These are phyloP conservation scores for Wiebesia pumilae DNA, from an alignment of 1,140 invertebrate species.

Conservation along the genomic window DNA sequence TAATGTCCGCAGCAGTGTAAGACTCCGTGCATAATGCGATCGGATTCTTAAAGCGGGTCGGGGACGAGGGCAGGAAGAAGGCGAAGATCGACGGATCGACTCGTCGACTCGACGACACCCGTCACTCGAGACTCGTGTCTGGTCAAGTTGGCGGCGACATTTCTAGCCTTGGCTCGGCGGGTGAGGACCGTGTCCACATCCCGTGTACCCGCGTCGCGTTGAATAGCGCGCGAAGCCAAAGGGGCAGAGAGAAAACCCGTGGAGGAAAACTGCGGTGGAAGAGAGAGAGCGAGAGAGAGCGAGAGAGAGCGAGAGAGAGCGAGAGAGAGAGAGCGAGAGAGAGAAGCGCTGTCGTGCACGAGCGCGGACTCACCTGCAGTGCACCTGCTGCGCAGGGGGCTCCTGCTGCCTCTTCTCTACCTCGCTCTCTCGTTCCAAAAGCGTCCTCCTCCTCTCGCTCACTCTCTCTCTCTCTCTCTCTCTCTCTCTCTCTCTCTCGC, in stretches of 20 bases:
- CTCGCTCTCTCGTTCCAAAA: background rate
- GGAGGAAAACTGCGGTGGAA: background rate
- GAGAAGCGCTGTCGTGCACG: conserved; percentile 14
- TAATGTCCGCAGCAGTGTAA: background rate
- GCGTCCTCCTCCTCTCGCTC: background rate
- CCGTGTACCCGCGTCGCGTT: background rate
- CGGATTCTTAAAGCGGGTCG: background rate
- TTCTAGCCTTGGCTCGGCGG: background rate
- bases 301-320: background rate
- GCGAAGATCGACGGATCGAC: background rate
- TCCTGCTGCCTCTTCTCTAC: conserved; percentile 5
- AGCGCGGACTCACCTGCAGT: conserved; percentile 61
- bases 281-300: conserved; percentile 35
- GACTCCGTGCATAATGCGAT: conserved; percentile 9
- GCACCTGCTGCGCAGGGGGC: conserved; percentile 63
- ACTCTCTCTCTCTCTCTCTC: background rate
- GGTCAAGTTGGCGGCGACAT: background rate
- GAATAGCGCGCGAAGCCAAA: background rate
- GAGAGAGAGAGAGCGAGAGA: background rate
- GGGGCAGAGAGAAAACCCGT: background rate
- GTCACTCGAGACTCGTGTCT: background rate
- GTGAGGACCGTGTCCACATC: background rate
- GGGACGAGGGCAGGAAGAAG: background rate
- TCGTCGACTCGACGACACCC: background rate
- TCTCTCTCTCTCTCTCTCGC: too few relatives aligned